Evolutionary conservation across 2,797 vertebrate genomes (phyloP), one percentile per base, ranked within the genome.

Genomic region (Harpagifer antarcticus): DNA sequence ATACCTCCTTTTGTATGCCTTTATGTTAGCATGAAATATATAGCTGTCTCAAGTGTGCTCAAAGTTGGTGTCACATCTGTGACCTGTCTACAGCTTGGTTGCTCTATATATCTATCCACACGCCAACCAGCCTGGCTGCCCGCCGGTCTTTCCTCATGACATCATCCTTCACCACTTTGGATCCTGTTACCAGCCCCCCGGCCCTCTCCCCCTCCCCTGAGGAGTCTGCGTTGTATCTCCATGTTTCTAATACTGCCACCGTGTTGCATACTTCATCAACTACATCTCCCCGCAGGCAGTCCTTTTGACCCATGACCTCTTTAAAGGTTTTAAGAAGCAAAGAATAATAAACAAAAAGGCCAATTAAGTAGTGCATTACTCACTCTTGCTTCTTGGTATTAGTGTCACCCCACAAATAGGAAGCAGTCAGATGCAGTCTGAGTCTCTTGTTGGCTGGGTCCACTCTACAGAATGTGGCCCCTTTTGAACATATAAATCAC

Each of bases 311-410:
- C 40, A 1, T 86, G 91, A 90, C 84, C 85, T 77, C 75, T 85
- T 83, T 85, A 83, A 92, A 81, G 58, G 68, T 84, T 85, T 27
- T 66, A 78, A 82, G 77, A 86, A 92, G 81, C 45, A 85, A 87
- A 89, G 81, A 82, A 91, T 76, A 90, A 90, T 81, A 92, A 88
- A 86, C 84, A 85, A 86, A 27, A 90, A 85, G 56, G 57, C n/a
- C 19, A 0, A 5, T 64, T 78, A 80, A 86, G 76, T 14, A 61
- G 63, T 44, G 62, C 54, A 74, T 82, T 76, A 81, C 63, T 89
- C 71, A 70, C 42, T 62, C 27, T 12, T 59, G 49, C 45, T 57
- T 67, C 43, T 60, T 63, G 43, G 71, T 73, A 52, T 79, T 71
- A 31, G 56, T 65, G 44, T 43, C 74, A 74, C 56, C 58, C 31